Evolutionary conservation across 2,888 invertebrate genomes (phyloP), one percentile per base, ranked within the genome.

Genomic region (Ashinkailepas kermadecensis): DNA sequence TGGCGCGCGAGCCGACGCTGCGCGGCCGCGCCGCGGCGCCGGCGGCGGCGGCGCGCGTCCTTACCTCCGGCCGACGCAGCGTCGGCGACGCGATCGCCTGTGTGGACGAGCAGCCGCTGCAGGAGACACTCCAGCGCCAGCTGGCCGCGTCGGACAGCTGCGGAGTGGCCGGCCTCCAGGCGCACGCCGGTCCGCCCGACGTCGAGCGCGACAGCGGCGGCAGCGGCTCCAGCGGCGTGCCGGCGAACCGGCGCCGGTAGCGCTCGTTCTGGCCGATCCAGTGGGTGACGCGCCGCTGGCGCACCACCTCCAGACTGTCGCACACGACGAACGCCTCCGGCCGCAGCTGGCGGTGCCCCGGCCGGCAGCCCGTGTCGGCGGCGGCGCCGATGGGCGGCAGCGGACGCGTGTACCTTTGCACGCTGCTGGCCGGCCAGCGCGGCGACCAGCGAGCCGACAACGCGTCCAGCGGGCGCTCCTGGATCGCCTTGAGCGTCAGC

Each of bases 221-320:
- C 79, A 79, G 59, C 58, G 79, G 79, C 25, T 18, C 58, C 15
- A 58, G 58, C 15, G 58, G 59, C 15, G 79, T 79, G 79, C 25
- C 58, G 58, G 12, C 58, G 79, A 58, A 79, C 9, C 58, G 79
- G 13, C 79, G 79, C 57, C 23, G 79, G 79, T 58, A 79, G 25
- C 79, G 57, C 58, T 79, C 79, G 79, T n/a, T 79, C 58, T 79
- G 13, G n/a, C 57, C 8, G 23, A 79, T 58, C 79, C 79, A 79
- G 25, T 79, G 58, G 58, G 23, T 58, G 59, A 79, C 58, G 23
- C 79, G 79, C 13, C 25, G 79, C 25, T 58, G 79, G 2, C 74
- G 74, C 54, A 74, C 21, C 21, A 15, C 18, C n/a, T 56, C 56
- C 74, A 74, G 74, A 10, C 21, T 21, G 74, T 74, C 74, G 54